These are phyloP conservation scores for Drosophila pallidifrons DNA, from an alignment of 1,140 invertebrate genomes.

Conservation along the genomic window DNA sequence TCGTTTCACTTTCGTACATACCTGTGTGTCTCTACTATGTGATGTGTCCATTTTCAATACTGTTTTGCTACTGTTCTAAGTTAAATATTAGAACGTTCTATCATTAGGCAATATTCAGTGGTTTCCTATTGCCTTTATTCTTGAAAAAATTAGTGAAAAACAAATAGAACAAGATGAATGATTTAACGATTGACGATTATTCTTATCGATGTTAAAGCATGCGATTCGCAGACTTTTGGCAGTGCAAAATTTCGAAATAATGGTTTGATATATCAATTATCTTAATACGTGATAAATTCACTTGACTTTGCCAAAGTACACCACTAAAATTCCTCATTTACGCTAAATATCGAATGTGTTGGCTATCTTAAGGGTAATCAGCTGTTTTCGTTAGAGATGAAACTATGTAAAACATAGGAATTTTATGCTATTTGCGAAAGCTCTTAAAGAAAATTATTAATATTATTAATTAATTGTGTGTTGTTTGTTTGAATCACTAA, in stretches of 20 bases:
- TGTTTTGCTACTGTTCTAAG: background rate
- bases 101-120: constrained; percentile 5
- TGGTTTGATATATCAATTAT: background rate
- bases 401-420: no score
- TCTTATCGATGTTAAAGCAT: background rate
- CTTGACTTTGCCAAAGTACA: background rate
- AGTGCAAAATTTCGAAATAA: background rate
- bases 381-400: no score
- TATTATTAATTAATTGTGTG: no score
- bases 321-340: background rate
- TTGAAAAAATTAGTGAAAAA: constrained; percentile 14
- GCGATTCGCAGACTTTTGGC: background rate
- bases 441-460: no score
- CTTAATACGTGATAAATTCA: background rate
- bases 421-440: no score
- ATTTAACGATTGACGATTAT: constrained; percentile 29
- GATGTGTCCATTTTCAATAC: constrained; percentile 39
- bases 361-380: no score
- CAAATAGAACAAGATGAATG: constrained; percentile 41
- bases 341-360: no score
- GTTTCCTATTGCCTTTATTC: constrained; percentile 3
- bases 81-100: constrained; percentile 2
- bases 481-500: no score
- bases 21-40: constrained; percentile 37
- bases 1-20: constrained; percentile 27